These are phyloP conservation scores for Agonopterix alstromeriana DNA, from an alignment of 2,888 invertebrate species.

Conservation along the genomic window DNA sequence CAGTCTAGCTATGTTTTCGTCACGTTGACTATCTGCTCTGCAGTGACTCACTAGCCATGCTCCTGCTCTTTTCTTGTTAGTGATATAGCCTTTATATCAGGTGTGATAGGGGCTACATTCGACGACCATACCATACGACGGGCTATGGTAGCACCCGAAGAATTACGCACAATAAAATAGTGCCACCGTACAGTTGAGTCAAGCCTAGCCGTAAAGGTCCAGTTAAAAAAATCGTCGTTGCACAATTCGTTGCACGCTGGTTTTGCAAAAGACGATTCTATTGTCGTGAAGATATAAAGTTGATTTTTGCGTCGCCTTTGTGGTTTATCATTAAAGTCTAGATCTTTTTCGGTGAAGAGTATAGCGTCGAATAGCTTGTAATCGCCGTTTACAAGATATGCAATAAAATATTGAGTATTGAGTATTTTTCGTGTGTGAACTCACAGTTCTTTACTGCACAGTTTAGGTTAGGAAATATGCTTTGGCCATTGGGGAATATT, in stretches of 20 bases:
- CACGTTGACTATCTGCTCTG: conserved; percentile 25
- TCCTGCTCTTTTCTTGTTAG: conserved; percentile 34
- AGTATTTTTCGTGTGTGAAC: conserved; percentile 27
- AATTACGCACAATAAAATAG: conserved; percentile 37
- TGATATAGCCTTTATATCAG: conserved; percentile 23
- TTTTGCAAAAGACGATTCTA: conserved; percentile 28
- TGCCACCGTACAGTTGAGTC: conserved; percentile 46
- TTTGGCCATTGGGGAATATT: conserved; percentile 2
- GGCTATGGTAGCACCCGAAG: conserved; percentile 28
- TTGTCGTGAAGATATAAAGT: conserved; percentile 36
- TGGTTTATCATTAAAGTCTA: conserved; percentile 20
- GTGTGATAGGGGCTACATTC: conserved; percentile 14
- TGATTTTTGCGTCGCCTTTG: conserved; percentile 19
- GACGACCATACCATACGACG: too few species aligned
- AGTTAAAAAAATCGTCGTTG: conserved; percentile 45
- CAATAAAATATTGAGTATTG: too few species aligned
- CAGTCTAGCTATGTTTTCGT: conserved; percentile 34
- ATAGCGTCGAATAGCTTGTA: conserved; percentile 32
- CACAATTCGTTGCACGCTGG: conserved; percentile 42
- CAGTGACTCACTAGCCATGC: conserved; percentile 46
- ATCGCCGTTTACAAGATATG: conserved; percentile 24
- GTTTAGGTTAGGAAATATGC: conserved; percentile 13
- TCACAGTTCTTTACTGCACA: conserved; percentile 30
- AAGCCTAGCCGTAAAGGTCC: conserved; percentile 47
- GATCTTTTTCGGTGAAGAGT: conserved; percentile 25